Conservation (phyloP, 2,888 invertebrate species). For the Seira ritae region DNA sequence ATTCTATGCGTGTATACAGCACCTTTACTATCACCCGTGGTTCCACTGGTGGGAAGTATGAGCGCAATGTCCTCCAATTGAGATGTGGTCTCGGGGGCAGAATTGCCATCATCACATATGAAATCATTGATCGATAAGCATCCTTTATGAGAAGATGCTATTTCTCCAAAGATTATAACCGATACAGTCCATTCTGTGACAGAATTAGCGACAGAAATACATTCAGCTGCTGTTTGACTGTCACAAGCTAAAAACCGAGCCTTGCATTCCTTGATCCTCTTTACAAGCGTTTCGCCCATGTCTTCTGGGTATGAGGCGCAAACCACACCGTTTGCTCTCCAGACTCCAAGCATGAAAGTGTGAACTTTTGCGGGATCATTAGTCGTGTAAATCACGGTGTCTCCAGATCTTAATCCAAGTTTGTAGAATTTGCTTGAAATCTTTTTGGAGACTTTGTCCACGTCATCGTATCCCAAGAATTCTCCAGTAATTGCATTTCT, state of each 20-base stretch:
- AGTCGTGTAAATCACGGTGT: constrained; percentile 63
- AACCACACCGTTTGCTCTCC: constrained; percentile 62
- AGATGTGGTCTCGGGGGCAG: neutral
- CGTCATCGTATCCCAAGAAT: constrained; percentile 40
- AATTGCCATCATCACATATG: constrained; percentile 54
- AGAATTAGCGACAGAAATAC: constrained; percentile 22
- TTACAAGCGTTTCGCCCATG: constrained; percentile 44
- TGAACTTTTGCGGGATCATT: constrained; percentile 62
- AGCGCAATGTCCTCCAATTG: constrained; percentile 54
- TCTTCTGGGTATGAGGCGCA: constrained; percentile 69
- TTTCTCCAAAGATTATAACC: constrained; percentile 60
- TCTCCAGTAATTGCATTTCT: constrained; percentile 49
- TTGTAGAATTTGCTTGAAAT: constrained; percentile 54
- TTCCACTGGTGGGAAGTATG: constrained; percentile 68
- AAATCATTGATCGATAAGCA: constrained; percentile 51
- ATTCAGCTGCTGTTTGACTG: constrained; percentile 13
- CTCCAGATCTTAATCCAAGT: constrained; percentile 58
- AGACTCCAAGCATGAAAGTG: constrained; percentile 67
- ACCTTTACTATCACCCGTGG: constrained; percentile 68
- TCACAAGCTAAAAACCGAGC: constrained; percentile 67
- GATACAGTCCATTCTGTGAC: constrained; percentile 59
- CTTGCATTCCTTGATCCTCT: constrained; percentile 61
- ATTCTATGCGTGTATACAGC: constrained; percentile 63
- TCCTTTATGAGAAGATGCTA: neutral
- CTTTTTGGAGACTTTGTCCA: constrained; percentile 42